These are phyloP conservation scores for Onychomys leucogaster DNA, from an alignment of 2,797 vertebrate genomes.

Conservation along the genomic window DNA sequence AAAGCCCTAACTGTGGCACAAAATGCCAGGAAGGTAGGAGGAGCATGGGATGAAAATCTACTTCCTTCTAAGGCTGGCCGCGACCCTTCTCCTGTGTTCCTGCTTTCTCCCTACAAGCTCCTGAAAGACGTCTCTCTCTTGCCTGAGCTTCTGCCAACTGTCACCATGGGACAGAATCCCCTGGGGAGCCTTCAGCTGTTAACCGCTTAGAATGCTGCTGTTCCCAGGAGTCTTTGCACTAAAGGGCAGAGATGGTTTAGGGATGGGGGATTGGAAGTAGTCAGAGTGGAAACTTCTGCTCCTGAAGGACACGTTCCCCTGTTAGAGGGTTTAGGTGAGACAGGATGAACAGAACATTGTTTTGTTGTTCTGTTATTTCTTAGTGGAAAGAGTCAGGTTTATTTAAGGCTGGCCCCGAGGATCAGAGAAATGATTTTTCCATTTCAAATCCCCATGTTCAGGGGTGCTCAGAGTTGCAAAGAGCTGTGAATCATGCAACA, in stretches of 20 bases:
- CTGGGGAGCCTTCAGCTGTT: slow-evolving; percentile 65
- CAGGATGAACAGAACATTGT: neutral
- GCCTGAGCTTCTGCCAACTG: slow-evolving; percentile 69
- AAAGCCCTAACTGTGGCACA: neutral
- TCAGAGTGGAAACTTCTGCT: neutral
- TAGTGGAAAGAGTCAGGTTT: neutral
- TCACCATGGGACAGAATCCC: slow-evolving; percentile 38
- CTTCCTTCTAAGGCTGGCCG: neutral
- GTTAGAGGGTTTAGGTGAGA: neutral
- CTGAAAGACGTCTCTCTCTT: slow-evolving; percentile 19
- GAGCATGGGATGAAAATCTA: neutral
- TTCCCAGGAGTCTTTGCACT: slow-evolving; percentile 72
- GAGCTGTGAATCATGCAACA: neutral
- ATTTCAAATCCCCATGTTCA: neutral
- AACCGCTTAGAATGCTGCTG: slow-evolving; percentile 78
- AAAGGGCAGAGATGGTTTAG: neutral
- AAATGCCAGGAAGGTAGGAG: neutral
- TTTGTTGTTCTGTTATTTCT: neutral
- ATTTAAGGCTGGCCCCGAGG: neutral
- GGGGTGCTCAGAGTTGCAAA: neutral
- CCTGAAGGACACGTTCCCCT: neutral
- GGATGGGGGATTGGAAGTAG: neutral
- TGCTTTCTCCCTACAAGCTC: neutral
- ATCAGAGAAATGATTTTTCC: neutral
- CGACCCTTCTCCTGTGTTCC: neutral